These are phyloP conservation scores for Anguilla rostrata DNA, from an alignment of 2,113 vertebrate genomes.

Conservation along the genomic window DNA sequence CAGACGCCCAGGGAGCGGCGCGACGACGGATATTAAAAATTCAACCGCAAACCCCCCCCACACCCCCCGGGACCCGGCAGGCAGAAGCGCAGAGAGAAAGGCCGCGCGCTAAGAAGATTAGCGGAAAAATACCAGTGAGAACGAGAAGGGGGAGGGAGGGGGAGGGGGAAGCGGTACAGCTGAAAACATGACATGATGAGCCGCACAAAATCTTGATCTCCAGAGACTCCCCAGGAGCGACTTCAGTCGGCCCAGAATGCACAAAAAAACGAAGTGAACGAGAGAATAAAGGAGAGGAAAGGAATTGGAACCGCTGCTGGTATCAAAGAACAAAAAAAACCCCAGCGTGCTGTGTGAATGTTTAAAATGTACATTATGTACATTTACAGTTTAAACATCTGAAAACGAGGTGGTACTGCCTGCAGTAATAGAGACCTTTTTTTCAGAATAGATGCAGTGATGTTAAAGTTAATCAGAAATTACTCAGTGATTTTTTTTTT, in stretches of 20 bases:
- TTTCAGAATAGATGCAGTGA: background rate
- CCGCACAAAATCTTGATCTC: constrained; percentile 19
- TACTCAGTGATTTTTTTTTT: constrained; percentile 7
- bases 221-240: background rate
- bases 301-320: constrained; percentile 2
- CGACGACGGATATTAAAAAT: background rate
- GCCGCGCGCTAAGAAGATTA: background rate
- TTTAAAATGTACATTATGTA: background rate
- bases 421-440: background rate
- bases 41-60: constrained; percentile 6
- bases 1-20: constrained; percentile 9
- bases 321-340: background rate
- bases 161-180: constrained; percentile 16
- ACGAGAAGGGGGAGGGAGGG: constrained; percentile 11
- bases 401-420: background rate
- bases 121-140: background rate
- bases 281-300: background rate
- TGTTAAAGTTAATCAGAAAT: background rate
- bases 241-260: constrained; percentile 16
- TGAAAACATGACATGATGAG: constrained; percentile 30
- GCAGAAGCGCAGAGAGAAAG: background rate
- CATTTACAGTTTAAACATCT: background rate
- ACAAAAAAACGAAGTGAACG: constrained; percentile 11
- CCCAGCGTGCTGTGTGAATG: background rate
- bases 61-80: constrained; percentile 13